Base-by-base conservation (phyloP, 2,888 invertebrate genomes). In the Hydropsyche betteni region DNA sequence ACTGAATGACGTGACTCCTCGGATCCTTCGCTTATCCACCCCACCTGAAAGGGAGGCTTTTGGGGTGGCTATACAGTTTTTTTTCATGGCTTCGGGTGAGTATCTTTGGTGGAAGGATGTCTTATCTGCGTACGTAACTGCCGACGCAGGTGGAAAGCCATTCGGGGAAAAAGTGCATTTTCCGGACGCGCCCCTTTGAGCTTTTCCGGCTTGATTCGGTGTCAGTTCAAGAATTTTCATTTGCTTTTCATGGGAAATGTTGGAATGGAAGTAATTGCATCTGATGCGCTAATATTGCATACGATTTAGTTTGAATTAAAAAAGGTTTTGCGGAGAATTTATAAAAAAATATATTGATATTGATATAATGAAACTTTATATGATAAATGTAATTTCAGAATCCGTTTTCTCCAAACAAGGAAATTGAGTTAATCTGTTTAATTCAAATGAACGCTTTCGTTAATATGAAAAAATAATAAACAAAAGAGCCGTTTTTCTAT, bases 1-100 rank as follows among this genome's bases (percentile, higher is more conserved):
- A 74, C 14, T 68, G 68, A 70, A 70, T 70, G 70, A 70, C 72
- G 72, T 58, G 72, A 72, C 72, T 72, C 38, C 33, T 8, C 34
- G 7, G 38, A 44, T 44, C 44, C 72, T 51, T 16, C 64, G 68
- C 71, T n/a, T 7, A 33, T 6, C 8, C 44, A 16, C 10, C 10
- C n/a, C 51, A 51, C 51, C 51, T 8, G 51, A 51, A 51, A 55
- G 16, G 55, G 14, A 6, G 64, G 6, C 10, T 44, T 8, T 44
- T 10, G 64, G 64, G 64, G 64, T 64, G 12, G 44, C 6, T 44
- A n/a, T 34, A 36, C 36, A 10, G 36, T n/a, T 64, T 64, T 33
- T 64, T 64, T 64, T 64, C 5, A 16, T 5, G 24, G 61, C 24
- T 24, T 24, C 24, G 61, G 61, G 61, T 51, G 51, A 2, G n/a